Evolutionary conservation across 2,113 vertebrate genomes (phyloP).

Genomic region (Engystomops pustulosus): DNA sequence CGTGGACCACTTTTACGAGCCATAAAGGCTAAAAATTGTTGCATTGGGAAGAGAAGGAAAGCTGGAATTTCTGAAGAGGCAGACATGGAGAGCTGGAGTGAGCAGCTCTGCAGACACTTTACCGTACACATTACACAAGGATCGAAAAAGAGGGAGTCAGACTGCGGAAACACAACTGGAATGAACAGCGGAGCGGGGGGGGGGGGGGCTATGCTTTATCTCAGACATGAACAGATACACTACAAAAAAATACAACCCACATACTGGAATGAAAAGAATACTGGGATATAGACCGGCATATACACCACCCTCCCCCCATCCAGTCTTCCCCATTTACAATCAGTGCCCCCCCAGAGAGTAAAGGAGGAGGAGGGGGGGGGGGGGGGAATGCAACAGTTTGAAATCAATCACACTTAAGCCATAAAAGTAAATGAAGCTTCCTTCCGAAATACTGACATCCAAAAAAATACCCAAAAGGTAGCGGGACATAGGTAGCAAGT

Average conservation of each 20-base stretch:
- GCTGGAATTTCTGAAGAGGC: neutral
- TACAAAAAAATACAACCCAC: slow-evolving; percentile 40
- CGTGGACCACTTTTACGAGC: neutral
- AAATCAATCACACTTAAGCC: slow-evolving; percentile 27
- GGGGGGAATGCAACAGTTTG: slow-evolving; percentile 32
- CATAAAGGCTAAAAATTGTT: neutral
- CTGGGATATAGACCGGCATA: slow-evolving; percentile 4
- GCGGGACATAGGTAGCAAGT: neutral
- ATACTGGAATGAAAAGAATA: slow-evolving; percentile 39
- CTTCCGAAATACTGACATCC: neutral
- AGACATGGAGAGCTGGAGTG: slow-evolving; percentile 17
- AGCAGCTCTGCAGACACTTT: slow-evolving; percentile 20
- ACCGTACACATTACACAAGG: neutral
- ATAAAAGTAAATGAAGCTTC: slow-evolving; percentile 12
- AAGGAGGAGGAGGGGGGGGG: neutral
- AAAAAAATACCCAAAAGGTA: neutral
- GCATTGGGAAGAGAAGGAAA: neutral
- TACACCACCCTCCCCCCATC: slow-evolving; percentile 15
- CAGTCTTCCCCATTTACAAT: slow-evolving; percentile 24
- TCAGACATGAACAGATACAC: slow-evolving; percentile 16
- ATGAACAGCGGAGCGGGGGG: neutral
- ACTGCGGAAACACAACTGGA: slow-evolving; percentile 22
- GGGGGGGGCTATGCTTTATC: neutral
- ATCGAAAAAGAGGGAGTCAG: slow-evolving; percentile 17
- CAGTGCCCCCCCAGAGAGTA: slow-evolving; percentile 41